phyloP scores from a whole-genome alignment of 2,113 vertebrate species.

The Gavialis gangeticus region DNA sequence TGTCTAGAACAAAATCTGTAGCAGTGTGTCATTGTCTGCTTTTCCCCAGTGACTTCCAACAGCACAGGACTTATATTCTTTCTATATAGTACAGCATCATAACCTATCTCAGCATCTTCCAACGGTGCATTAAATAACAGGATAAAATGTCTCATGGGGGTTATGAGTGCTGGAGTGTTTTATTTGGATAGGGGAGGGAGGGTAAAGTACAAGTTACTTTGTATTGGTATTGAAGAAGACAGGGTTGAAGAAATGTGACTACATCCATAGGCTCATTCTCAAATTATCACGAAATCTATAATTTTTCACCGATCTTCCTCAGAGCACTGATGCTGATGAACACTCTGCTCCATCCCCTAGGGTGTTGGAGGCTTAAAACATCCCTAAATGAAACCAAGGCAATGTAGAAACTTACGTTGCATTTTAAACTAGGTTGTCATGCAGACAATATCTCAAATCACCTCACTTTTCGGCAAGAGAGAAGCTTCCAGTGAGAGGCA shows the following conservation, averaged over 20 bases:
- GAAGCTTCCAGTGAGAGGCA: conserved; percentile 29
- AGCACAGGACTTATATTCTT: background rate
- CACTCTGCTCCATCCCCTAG: background rate
- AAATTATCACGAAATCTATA: background rate
- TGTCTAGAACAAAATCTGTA: background rate
- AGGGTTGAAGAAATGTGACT: background rate
- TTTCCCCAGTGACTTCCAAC: fast-evolving
- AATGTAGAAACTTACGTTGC: background rate
- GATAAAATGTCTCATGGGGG: background rate
- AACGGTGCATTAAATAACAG: background rate
- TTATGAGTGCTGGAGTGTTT: background rate
- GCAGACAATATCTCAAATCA: conserved; percentile 33
- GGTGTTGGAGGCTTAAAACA: background rate
- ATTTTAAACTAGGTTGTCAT: conserved; percentile 34
- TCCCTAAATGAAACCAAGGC: background rate
- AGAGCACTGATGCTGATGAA: background rate
- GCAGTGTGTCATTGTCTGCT: too few relatives aligned
- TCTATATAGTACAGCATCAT: background rate
- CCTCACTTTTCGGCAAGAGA: background rate
- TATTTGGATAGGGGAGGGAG: background rate
- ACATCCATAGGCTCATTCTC: background rate
- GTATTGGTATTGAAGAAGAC: background rate
- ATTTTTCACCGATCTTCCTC: background rate
- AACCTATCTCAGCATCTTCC: background rate
- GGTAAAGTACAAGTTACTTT: background rate